Evolutionary conservation across 2,797 vertebrate genomes (phyloP).

Genomic region (Novumbra hubbsi): DNA sequence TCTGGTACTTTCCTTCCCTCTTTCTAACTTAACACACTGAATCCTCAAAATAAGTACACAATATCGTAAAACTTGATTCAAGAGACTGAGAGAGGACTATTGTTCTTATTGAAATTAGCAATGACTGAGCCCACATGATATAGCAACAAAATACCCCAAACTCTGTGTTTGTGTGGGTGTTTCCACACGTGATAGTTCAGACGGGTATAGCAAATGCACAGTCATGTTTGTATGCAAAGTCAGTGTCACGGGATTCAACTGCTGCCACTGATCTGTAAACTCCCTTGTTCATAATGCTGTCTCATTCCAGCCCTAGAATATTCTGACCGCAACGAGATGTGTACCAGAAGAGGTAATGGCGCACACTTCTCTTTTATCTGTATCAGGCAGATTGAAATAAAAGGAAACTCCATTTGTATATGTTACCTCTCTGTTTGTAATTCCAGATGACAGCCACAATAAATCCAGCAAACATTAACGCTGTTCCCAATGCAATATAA

Average conservation of each 20-base stretch:
- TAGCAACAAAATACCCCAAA: constrained; percentile 40
- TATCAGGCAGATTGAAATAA: not conserved
- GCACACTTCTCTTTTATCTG: constrained; percentile 49
- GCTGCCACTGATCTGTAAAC: not conserved
- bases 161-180: constrained; percentile 35
- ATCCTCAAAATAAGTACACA: not conserved
- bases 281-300: not conserved
- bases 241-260: not conserved
- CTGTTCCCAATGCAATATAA: constrained; percentile 21
- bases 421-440: constrained; percentile 53
- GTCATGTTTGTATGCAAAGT: constrained; percentile 33
- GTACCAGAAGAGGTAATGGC: not conserved
- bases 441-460: constrained; percentile 14
- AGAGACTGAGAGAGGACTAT: not conserved
- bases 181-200: constrained; percentile 32
- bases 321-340: not conserved
- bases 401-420: not conserved
- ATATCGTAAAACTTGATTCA: not conserved
- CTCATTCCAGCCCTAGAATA: not conserved
- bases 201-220: not conserved
- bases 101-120: not conserved
- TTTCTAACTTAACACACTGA: not conserved
- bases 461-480: constrained; percentile 11
- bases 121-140: constrained; percentile 1
- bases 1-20: not conserved